Base-by-base conservation (phyloP, 2,113 vertebrate genomes). In the Anthoscopus minutus region DNA sequence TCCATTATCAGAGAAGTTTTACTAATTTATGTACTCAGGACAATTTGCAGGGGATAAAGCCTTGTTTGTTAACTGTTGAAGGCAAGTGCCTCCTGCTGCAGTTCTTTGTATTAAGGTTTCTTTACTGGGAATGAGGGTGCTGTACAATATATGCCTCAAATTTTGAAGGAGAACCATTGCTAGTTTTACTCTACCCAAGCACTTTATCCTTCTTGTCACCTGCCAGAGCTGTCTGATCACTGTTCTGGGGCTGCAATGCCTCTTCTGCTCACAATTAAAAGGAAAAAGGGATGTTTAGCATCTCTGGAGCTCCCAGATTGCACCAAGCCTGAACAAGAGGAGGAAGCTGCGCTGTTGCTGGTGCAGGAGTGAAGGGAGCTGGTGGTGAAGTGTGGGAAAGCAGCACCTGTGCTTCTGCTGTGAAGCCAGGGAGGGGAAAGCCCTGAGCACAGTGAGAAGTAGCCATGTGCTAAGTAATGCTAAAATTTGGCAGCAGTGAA, bases 71-170 rank as follows among this genome's bases (percentile, higher is more conserved):
- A 64, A 62, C 62, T 12, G 3, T 1, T 62, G 24, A 19, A 11
- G 60, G 50, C 9, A 40, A 19, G 5, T 25, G 30, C 61, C 60
- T 38, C 69, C 58, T 80, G 13, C 61, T 2, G 4, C 17, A 30
- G 44, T n/a, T 37, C 47, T 19, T 42, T 16, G 25, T 31, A 18
- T 38, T 44, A 10, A 31, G 15, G 5, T 4, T 31, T 79, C 16
- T 4, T 38, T 38, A 5, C 24, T 3, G 5, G 13, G 23, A 74
- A 35, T 1, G 15, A 37, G 17, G 8, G 30, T 5, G 7, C 73
- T 47, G 7, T 19, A 21, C 45, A 12, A 6, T 0, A 3, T 4
- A 15, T 19, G 6, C 23, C 45, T 0, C 1, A 42, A 48, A 71
- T 56, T 74, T 28, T 13, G 16, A 16, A 70, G 62, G 44, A 51